Evolutionary conservation across 30 jellyfish, hydroid and myxozoan genomes (phyloP), one percentile per base, ranked within the genome.

Genomic region (Turritopsis dohrnii): DNA sequence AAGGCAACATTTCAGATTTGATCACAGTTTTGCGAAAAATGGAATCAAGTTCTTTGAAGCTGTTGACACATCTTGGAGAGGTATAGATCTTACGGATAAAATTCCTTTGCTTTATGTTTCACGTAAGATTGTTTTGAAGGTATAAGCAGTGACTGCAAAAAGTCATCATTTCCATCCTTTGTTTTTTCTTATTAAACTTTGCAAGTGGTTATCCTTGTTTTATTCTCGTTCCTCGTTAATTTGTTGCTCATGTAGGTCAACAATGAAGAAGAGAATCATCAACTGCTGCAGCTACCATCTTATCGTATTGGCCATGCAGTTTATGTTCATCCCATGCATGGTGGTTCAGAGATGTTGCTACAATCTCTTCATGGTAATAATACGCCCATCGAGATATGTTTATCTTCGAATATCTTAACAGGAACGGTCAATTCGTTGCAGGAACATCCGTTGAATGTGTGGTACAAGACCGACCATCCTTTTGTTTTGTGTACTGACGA

Each of bases 221-320:
- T n/a, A n/a, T n/a, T n/a, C 60, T 3, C 60, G 9, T 3, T 41
- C 13, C 13, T 41, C 60, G 13, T 41, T 41, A 3, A 41, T 41
- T 13, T 41, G 13, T 41, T 69, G 28, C 19, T 69, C 0, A 0
- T 19, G 30, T 27, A 69, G 77, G 77, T 69, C 28, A 23, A 69
- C 28, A 69, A 69, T 27, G 31, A 69, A 17, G 29, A 84, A 0
- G 96, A 89, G 28, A 80, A 86, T 1, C 71, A 53, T 22, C 84
- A 66, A n/a, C 60, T 89, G 22, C 81, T 89, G 71, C 75, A 80
- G 41, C 30, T 72, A n/a, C 69, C n/a, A 22, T 91, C 95, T 1
- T 94, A 81, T 41, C 89, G 96, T 66, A 90, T 90, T 52, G 96
- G 96, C 16, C 96, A 90, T 75, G 96, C 93, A 21, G 82, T 89